phyloP scores from a whole-genome alignment of 2,113 vertebrate species.

The Platysteira castanea region DNA sequence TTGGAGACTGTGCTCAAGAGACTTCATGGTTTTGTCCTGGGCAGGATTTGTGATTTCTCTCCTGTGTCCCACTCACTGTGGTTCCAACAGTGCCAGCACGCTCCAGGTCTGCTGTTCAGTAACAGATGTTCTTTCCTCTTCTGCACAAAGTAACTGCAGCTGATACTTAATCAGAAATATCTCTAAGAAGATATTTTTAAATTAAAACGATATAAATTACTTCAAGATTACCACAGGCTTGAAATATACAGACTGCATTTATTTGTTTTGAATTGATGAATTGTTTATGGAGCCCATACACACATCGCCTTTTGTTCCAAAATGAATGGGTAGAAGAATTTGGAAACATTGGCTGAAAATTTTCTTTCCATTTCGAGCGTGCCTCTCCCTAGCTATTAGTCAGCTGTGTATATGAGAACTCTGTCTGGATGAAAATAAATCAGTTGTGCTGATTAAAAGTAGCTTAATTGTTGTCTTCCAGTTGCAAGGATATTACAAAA shows the following conservation, averaged over 20 bases:
- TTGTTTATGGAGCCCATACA: slow-evolving; percentile 32
- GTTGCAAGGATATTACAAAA: not conserved
- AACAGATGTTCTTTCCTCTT: slow-evolving; percentile 11
- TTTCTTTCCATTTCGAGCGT: not conserved
- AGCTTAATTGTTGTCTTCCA: not conserved
- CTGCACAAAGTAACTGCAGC: slow-evolving; percentile 31
- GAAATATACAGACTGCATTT: slow-evolving; percentile 1
- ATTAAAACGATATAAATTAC: slow-evolving; percentile 16
- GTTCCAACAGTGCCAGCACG: not conserved
- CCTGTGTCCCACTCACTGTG: not conserved
- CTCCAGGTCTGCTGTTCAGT: not conserved
- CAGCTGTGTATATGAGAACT: not conserved
- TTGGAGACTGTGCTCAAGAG: not conserved
- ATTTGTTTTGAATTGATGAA: slow-evolving; percentile 37
- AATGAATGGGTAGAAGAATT: slow-evolving; percentile 51
- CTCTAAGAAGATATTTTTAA: slow-evolving; percentile 34
- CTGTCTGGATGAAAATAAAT: slow-evolving; percentile 21
- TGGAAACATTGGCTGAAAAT: slow-evolving; percentile 39
- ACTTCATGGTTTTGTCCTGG: not conserved
- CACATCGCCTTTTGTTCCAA: slow-evolving; percentile 26
- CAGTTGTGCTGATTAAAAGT: not conserved
- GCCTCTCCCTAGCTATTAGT: slow-evolving; percentile 11
- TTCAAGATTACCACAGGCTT: not conserved
- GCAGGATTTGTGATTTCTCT: not conserved
- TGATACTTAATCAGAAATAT: slow-evolving; percentile 34